These are phyloP conservation scores for Lottia gigantea DNA, from an alignment of 2,888 invertebrate genomes.

Conservation along the genomic window DNA sequence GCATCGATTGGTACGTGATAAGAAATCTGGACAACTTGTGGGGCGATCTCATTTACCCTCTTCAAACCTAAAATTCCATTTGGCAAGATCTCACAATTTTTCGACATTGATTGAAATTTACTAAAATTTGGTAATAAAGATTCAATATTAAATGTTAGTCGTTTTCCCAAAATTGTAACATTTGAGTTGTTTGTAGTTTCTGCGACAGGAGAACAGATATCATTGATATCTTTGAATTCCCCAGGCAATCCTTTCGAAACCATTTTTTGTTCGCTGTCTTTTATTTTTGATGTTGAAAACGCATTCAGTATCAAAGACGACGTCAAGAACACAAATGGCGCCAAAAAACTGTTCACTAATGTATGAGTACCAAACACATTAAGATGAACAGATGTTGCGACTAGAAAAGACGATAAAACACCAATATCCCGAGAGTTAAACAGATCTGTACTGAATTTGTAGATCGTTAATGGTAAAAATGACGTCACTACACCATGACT, in stretches of 20 bases:
- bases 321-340: slow-evolving; percentile 43
- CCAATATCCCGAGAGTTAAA: slow-evolving; percentile 40
- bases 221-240: not conserved
- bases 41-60: not conserved
- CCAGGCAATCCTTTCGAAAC: not conserved
- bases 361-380: slow-evolving; percentile 57
- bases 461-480: slow-evolving; percentile 45
- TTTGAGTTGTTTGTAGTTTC: not conserved
- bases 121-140: not conserved
- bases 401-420: slow-evolving; percentile 44
- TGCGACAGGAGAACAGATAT: not conserved
- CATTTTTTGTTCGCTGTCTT: not conserved
- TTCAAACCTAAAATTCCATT: not conserved
- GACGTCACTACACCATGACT: slow-evolving; percentile 43
- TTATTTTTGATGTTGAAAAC: not conserved
- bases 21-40: not conserved
- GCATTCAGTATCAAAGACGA: slow-evolving; percentile 18
- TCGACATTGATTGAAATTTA: not conserved
- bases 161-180: not conserved
- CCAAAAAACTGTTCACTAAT: slow-evolving; percentile 52
- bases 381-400: slow-evolving; percentile 42
- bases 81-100: not conserved
- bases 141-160: not conserved
- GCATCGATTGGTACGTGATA: not conserved
- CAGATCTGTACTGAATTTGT: slow-evolving; percentile 36